Percentiles rank a stretch among this genome's conserved stretches.
Evolutionary conservation across 2,797 vertebrate genomes (phyloP).

Genomic region (Coregonus sp.): DNA sequence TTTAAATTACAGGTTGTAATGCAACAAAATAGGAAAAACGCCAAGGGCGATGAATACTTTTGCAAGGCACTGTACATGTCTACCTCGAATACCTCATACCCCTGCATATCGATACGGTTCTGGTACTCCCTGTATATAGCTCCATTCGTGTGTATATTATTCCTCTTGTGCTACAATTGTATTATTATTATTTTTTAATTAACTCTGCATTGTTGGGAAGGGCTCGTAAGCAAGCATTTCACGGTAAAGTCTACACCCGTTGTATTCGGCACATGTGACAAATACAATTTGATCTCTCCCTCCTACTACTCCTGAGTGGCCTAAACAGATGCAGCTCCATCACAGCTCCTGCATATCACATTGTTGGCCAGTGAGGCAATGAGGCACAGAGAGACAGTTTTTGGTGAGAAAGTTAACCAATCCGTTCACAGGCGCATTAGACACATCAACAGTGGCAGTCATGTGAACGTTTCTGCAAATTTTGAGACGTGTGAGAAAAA

Average conservation of each 20-base stretch:
- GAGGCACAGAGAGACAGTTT: not conserved
- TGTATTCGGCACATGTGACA: not conserved
- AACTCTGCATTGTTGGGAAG: too few species aligned
- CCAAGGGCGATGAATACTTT: too few species aligned
- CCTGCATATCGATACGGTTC: too few species aligned
- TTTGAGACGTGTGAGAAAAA: not conserved
- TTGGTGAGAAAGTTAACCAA: not conserved
- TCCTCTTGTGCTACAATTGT: too few species aligned
- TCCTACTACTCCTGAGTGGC: not conserved
- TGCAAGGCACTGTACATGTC: too few species aligned
- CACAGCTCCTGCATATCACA: not conserved
- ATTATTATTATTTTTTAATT: too few species aligned
- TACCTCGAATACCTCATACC: too few species aligned
- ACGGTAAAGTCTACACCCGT: not conserved
- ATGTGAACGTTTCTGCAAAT: not conserved
- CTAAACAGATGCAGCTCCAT: not conserved
- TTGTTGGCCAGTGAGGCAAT: not conserved
- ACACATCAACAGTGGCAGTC: not conserved
- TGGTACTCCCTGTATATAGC: too few species aligned
- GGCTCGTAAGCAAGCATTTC: too few species aligned
- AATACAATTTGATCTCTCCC: not conserved
- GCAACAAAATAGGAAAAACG: too few species aligned
- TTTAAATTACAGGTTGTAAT: too few species aligned
- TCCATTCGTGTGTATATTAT: too few species aligned
- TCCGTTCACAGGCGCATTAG: not conserved